A percentile compares a stretch with the other conserved stretches of the same genome.
Evolutionary conservation across 2,888 invertebrate genomes (phyloP).

Genomic region (Scrobipalpa atriplicella): DNA sequence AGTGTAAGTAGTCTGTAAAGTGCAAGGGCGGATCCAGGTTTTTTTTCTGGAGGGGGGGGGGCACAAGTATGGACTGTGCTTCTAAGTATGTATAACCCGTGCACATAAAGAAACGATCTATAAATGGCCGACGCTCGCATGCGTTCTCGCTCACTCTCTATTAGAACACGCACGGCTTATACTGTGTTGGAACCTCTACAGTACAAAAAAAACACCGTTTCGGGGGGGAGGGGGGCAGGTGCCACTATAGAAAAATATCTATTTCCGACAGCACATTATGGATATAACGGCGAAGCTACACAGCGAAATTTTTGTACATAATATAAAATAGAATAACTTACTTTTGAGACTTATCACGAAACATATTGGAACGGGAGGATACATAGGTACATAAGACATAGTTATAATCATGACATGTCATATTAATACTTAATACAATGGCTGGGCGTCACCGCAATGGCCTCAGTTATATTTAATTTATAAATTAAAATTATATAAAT

Average conservation of each 20-base stretch:
- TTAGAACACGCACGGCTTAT: too few species aligned
- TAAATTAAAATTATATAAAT: too few species aligned
- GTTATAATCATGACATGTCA: background rate
- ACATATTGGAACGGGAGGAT: background rate
- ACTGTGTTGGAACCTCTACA: too few species aligned
- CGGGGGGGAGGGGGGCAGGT: too few species aligned
- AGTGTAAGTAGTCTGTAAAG: too few species aligned
- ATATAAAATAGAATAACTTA: background rate
- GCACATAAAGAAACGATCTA: too few species aligned
- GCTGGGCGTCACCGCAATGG: slow-evolving; percentile 4
- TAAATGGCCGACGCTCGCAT: background rate
- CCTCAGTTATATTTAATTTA: slow-evolving; percentile 3
- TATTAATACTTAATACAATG: slow-evolving; percentile 4
- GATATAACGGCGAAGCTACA: background rate
- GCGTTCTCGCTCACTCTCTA: background rate
- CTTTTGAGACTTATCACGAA: background rate
- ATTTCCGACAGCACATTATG: background rate
- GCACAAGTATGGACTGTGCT: too few species aligned
- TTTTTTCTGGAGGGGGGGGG: too few species aligned
- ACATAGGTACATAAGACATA: too few species aligned
- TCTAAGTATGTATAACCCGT: too few species aligned
- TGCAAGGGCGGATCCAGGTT: too few species aligned
- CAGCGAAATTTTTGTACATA: background rate
- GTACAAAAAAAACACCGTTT: too few species aligned
- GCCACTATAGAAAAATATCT: background rate